Evolutionary conservation across 1,140 invertebrate species (phyloP), one percentile per base, ranked within the genome.

Genomic region (Polypedilum pembai): DNA sequence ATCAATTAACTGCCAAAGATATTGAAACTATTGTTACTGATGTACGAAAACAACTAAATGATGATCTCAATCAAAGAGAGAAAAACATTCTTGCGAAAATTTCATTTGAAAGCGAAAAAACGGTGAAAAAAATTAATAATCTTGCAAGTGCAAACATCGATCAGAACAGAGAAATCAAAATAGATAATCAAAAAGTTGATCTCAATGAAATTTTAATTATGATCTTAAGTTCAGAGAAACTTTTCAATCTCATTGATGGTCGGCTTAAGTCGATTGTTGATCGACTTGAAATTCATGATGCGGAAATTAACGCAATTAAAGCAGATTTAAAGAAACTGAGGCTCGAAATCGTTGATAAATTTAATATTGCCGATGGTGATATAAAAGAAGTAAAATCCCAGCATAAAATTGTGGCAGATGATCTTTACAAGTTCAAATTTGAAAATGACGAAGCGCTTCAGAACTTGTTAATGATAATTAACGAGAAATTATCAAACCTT

Each of bases 401-500:
- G 12, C 65, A 69, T 4, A 69, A n/a, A 8, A 20, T 12, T 56
- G 4, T 56, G 4, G 12, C 45, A n/a, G 45, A 69, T 12, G 17
- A 69, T 69, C 17, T 69, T 18, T 10, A 18, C 17, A 4, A 12
- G 18, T 8, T 69, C 7, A 69, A 21, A 20, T 18, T 7, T 7
- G 75, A 78, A 1, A 79, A 77, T 74, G 79, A 81, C 75, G 75
- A 77, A 24, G 79, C 78, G 3, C 81, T 82, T 21, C 77, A 77
- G 17, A 77, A 75, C 0, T 45, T 82, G 12, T 40, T 82, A 0
- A 76, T 77, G 10, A 79, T 81, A 63, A 81, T 82, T 15, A 78
- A 80, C 20, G 76, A 8, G n/a, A 81, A 82, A 74, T 24, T 82
- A 79, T 80, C 7, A 76, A 80, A 10, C 76, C 79, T 0, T 80